Conservation (phyloP, 2,888 invertebrate species). For the Parnassius orleans region DNA sequence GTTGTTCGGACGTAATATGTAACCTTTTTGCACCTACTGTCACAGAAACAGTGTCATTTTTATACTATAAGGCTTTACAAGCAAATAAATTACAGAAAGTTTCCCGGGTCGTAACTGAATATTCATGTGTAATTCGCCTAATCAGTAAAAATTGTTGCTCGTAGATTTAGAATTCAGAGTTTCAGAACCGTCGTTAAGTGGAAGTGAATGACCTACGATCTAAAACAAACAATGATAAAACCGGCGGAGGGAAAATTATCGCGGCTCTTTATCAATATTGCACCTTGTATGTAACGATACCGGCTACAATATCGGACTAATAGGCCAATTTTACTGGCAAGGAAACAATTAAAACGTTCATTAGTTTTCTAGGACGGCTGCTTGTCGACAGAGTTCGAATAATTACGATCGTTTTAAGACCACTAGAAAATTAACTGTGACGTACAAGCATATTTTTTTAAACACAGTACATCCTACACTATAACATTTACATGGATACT, state of each 20-base stretch:
- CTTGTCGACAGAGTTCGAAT: neutral
- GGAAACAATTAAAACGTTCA: conserved; percentile 26
- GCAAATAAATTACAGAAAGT: conserved; percentile 24
- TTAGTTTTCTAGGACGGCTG: conserved; percentile 16
- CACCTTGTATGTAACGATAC: conserved; percentile 43
- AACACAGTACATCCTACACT: no score
- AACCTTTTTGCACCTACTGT: neutral
- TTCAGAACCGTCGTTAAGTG: conserved; percentile 28
- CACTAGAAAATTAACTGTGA: neutral
- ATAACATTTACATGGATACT: no score
- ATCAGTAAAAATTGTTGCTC: no score
- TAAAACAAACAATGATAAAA: conserved; percentile 45
- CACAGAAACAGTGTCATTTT: conserved; percentile 12
- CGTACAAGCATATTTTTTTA: no score
- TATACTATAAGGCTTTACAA: conserved; percentile 31
- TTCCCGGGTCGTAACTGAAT: neutral
- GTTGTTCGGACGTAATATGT: conserved; percentile 15
- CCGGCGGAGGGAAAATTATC: conserved; percentile 38
- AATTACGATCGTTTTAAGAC: neutral
- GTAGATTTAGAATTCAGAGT: no score
- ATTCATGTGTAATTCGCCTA: neutral
- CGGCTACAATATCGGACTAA: conserved; percentile 23
- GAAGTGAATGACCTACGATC: conserved; percentile 42
- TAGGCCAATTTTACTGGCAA: conserved; percentile 15
- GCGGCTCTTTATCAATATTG: conserved; percentile 39